Evolutionary conservation across 2,888 invertebrate genomes (phyloP), one percentile per base, ranked within the genome.

Genomic region (Pristionchus arcanus): DNA sequence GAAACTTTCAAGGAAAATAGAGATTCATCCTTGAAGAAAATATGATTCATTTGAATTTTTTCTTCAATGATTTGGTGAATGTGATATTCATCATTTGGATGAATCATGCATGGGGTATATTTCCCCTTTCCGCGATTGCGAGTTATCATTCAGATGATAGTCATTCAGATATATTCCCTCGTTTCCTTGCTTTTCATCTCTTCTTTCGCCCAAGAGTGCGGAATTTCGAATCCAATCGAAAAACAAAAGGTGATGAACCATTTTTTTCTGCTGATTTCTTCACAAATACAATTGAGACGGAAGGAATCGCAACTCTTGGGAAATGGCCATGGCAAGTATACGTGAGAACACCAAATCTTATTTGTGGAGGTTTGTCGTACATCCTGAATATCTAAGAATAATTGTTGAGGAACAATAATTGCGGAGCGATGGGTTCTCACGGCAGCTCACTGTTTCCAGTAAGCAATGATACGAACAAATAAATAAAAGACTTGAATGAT

Each of bases 311-410:
- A 1, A 49, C 81, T 15, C 81, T 81, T 7, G 81, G 81, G 16
- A 81, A 81, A 28, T 81, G 81, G 81, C 81, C 81, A 7, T 81
- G 81, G 81, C 81, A 81, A 49, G 81, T 81, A 1, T 81, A 81
- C 16, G 28, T 81, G n/a, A 25, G n/a, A 11, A 81, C 81, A 5
- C 49, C 49, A 3, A 28, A 34, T 3, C 15, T n/a, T 15, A 19
- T 81, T 42, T 81, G 81, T 19, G 81, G 81, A 49, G 81, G 81
- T 81, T 49, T 71, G 68, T 19, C 31, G 28, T 2, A 66, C n/a
- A 55, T 21, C 19, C 66, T 66, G 13, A 9, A 59, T 5, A 25
- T 21, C 21, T 59, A 4, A 25, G 25, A 59, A 4, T 59, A 21
- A 59, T 4, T 59, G 59, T 77, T 42, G 28, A 81, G 81, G 81